These are phyloP conservation scores for Pelochelys cantorii DNA, from an alignment of 2,797 vertebrate species.

Conservation along the genomic window DNA sequence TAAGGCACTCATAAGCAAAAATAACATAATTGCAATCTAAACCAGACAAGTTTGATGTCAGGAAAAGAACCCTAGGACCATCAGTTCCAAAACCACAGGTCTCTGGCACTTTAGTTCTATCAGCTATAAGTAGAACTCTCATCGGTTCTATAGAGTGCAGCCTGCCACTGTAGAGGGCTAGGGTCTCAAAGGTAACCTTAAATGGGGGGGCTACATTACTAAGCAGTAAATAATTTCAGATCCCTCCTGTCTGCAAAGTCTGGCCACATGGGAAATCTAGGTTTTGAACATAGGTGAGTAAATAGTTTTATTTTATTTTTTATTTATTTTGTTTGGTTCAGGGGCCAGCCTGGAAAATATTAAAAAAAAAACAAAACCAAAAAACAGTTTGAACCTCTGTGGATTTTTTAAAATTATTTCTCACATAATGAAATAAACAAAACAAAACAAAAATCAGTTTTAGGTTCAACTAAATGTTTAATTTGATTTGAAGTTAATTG, in stretches of 20 bases:
- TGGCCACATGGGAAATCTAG: not conserved
- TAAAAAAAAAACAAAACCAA: too few relatives aligned
- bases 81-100: not conserved
- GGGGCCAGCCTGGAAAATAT: not conserved
- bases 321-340: not conserved
- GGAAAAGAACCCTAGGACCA: not conserved
- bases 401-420: not conserved
- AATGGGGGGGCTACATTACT: not conserved
- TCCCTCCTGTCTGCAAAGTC: not conserved
- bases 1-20: not conserved
- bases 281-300: not conserved
- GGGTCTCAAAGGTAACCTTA: not conserved
- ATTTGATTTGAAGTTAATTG: not conserved
- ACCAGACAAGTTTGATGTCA: not conserved
- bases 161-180: not conserved
- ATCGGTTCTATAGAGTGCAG: not conserved
- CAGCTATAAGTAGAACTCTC: not conserved
- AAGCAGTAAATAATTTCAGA: not conserved
- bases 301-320: not conserved
- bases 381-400: not conserved
- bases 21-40: not conserved
- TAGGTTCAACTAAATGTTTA: not conserved
- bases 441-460: not conserved
- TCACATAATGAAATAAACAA: not conserved
- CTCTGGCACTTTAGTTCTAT: not conserved